These are phyloP conservation scores for Riparia riparia DNA, from an alignment of 2,113 vertebrate species.

Conservation along the genomic window DNA sequence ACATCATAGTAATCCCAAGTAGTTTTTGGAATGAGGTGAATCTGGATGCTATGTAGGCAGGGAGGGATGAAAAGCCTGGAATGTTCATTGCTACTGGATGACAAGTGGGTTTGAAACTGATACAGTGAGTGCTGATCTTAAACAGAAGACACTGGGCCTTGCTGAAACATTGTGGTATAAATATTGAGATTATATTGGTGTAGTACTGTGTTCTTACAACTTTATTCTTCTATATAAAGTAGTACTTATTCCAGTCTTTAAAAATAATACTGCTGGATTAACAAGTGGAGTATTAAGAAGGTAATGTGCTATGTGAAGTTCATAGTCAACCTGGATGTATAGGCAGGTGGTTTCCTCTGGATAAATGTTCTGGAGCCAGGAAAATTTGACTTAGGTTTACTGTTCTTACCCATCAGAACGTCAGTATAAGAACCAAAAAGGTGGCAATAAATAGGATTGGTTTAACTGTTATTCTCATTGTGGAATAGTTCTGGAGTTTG, in stretches of 20 bases:
- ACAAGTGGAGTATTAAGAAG: background rate
- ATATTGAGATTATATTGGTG: background rate
- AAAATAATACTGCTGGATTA: background rate
- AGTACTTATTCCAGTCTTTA: background rate
- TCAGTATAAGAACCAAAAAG: background rate
- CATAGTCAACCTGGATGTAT: background rate
- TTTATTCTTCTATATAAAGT: background rate
- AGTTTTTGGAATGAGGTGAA: background rate
- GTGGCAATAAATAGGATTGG: background rate
- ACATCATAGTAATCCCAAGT: background rate
- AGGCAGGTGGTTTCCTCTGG: background rate
- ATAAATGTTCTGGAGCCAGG: background rate
- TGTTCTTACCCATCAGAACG: background rate
- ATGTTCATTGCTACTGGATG: background rate
- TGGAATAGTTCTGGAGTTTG: background rate
- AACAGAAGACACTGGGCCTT: background rate
- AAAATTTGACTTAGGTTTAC: background rate
- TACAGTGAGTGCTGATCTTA: background rate
- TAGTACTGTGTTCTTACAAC: background rate
- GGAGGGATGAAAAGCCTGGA: background rate
- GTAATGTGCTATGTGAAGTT: background rate
- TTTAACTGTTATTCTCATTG: background rate
- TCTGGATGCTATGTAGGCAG: background rate
- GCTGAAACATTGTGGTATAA: background rate
- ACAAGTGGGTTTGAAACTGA: background rate